These are phyloP conservation scores for Nebria salina DNA, from an alignment of 2,888 invertebrate genomes.

Conservation along the genomic window DNA sequence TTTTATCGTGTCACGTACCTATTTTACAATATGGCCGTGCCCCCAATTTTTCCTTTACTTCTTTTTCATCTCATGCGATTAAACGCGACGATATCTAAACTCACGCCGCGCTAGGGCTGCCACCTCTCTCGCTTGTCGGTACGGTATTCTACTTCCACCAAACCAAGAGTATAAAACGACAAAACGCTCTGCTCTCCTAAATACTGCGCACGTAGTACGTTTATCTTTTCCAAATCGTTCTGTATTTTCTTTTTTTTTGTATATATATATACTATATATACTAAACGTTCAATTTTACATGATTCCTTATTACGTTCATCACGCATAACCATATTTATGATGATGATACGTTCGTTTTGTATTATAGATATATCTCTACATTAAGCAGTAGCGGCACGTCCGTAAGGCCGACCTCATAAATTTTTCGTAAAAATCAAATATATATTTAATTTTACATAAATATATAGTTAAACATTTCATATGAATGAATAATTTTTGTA, in stretches of 20 bases:
- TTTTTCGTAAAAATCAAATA: not conserved
- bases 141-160: not conserved
- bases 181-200: not conserved
- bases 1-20: slow-evolving; percentile 41
- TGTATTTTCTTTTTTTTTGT: not conserved
- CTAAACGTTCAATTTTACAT: not conserved
- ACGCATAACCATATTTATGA: slow-evolving; percentile 1
- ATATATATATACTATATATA: no score
- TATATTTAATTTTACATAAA: not conserved
- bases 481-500: no score
- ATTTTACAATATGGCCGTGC: slow-evolving; percentile 38
- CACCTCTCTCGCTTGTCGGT: not conserved
- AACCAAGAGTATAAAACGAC: not conserved
- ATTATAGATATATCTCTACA: not conserved
- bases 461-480: no score
- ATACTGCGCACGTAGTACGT: slow-evolving; percentile 1
- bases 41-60: slow-evolving; percentile 26
- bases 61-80: slow-evolving; percentile 32
- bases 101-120: slow-evolving; percentile 7
- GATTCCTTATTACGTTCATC: not conserved
- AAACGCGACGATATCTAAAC: slow-evolving; percentile 23
- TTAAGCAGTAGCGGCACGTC: not conserved
- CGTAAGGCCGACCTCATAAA: not conserved
- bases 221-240: slow-evolving; percentile 1
- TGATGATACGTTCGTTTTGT: slow-evolving; percentile 1